Base-by-base conservation (phyloP, 2,113 vertebrate genomes). In the Rhodinocichla rosea region DNA sequence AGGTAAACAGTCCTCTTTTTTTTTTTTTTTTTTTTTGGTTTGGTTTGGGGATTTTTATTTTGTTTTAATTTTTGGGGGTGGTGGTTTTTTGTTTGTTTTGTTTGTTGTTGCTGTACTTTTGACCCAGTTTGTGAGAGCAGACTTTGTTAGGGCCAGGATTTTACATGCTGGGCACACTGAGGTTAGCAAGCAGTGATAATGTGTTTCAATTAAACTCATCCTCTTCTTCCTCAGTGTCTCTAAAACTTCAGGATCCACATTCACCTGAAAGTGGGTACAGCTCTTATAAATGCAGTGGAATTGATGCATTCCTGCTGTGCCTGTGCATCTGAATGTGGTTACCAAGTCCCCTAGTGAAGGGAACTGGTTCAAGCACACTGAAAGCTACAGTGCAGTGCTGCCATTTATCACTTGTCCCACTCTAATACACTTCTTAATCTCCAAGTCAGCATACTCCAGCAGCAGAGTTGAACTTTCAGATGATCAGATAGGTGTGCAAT, bases 1-100 rank as follows among this genome's bases (percentile, higher is more conserved):
- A 95, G 94, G 93, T 95, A 94, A 97, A 96, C 59, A 27, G 74
- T 87, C 87, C 89, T 90, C 59, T 62, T 76, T 85, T 15, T 3
- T 83, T 44, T 52, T 75, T 71, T 59, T 59, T 9, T 33, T 39
- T 27, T 10, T 8, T 13, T 49, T 74, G 22, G 11, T 28, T 65
- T 76, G 20, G 37, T 76, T 86, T 68, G 52, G 83, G 83, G 21
- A 26, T 44, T 57, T 76, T 47, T 37, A 14, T 52, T 65, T 76
- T 23, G 20, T 35, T 68, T 68, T 67, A 21, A 17, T 56, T 82
- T 74, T 20, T 24, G 17, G 2, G 11, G 4, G 21, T 18, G 20
- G 15, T 44, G 6, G 0, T 33, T 37, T 57, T 85, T 45, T 37
- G 17, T 73, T 92, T 75, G 42, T 13, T 92, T 93, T 42, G 40